Evolutionary conservation across 2,888 invertebrate species (phyloP).

Genomic region (Drosophila histrio): DNA sequence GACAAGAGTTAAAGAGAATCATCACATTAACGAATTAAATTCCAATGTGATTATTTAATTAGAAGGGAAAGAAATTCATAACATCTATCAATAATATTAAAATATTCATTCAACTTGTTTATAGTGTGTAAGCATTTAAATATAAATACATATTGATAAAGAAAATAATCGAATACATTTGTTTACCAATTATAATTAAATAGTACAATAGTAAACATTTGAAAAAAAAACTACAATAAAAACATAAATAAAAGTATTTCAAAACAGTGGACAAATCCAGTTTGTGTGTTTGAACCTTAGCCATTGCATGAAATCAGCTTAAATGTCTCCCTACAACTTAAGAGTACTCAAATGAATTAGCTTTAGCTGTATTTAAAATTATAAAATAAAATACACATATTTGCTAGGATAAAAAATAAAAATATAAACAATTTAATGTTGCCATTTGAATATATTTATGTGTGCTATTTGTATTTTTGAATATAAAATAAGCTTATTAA

Average conservation of each 20-base stretch:
- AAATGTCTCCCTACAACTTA: neutral
- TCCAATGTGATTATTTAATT: slow-evolving; percentile 66
- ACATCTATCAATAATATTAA: slow-evolving; percentile 16
- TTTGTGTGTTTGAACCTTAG: neutral
- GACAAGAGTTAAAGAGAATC: slow-evolving; percentile 6
- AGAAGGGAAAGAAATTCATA: slow-evolving; percentile 20
- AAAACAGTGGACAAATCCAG: neutral
- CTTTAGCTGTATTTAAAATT: neutral
- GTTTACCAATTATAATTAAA: slow-evolving; percentile 8
- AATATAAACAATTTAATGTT: slow-evolving; percentile 37
- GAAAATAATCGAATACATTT: neutral
- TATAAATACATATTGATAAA: neutral
- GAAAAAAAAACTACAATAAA: neutral
- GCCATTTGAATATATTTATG: slow-evolving; percentile 27
- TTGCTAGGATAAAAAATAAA: neutral
- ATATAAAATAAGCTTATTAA: slow-evolving; percentile 48
- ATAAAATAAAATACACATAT: neutral
- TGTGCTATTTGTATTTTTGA: slow-evolving; percentile 62
- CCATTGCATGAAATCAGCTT: neutral
- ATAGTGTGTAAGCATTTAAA: slow-evolving; percentile 22
- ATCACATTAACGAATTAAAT: slow-evolving; percentile 50
- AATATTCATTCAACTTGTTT: slow-evolving; percentile 29
- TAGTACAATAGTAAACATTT: neutral
- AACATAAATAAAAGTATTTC: neutral
- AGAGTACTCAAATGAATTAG: slow-evolving; percentile 1